Evolutionary conservation across 1,140 invertebrate species (phyloP), one percentile per base, ranked within the genome.

Genomic region (Ladona fulva): DNA sequence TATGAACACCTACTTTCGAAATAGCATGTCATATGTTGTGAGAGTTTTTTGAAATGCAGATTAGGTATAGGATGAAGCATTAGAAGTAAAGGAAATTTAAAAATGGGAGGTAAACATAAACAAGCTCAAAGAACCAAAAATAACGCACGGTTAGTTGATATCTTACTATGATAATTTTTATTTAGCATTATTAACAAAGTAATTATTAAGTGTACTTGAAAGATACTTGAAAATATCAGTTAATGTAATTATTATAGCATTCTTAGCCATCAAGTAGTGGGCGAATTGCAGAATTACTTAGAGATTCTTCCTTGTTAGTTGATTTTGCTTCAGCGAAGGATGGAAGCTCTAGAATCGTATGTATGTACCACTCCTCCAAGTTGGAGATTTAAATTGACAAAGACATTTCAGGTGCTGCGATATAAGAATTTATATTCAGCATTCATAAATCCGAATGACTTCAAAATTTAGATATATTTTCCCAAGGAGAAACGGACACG

Each of bases 251-350:
- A 37, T 74, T 80, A 83, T 78, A 79, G 79, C 75, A 44, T 80
- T 85, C 86, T 66, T 80, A 95, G 93, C 93, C 94, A 37, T 94
- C 94, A 37, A 95, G 89, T 81, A 94, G 93, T 83, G 91, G 92
- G 76, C 87, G 92, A 44, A 93, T 92, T 83, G 93, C 93, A 0
- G 91, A 94, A 83, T 84, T 94, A 22, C 83, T 95, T 25, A 89
- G 87, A 29, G 85, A 87, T 29, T 85, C 87, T n/a, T 86, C 88
- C 24, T 88, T 88, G 52, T 92, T 94, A 82, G 85, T 91, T 76
- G 91, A 90, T 0, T 94, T 95, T 85, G 88, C 89, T 77, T 85
- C 87, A 16, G 83, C 89, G 5, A 88, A 87, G 77, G 89, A 91
- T 80, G 86, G 86, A 66, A 88, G 88, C 37, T 90, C 91, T 74